phyloP scores from a whole-genome alignment of 92 coral and sea anemone species.

The Desmophyllum pertusum region DNA sequence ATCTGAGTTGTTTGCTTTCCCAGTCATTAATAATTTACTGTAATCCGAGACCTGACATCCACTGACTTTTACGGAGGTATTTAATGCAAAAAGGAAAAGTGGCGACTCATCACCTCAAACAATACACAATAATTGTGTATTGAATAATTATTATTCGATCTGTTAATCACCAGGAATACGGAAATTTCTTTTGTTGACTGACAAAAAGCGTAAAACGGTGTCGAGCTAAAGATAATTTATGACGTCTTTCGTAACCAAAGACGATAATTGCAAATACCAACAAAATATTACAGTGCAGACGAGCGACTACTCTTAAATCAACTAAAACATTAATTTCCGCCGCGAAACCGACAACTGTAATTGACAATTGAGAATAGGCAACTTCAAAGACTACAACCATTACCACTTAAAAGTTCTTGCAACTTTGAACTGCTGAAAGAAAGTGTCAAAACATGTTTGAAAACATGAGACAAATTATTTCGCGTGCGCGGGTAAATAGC shows the following conservation, averaged over 20 bases:
- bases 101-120: neutral
- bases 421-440: conserved; percentile 1
- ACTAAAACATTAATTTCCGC: neutral
- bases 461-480: neutral
- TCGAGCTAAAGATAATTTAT: neutral
- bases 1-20: no score
- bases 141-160: neutral
- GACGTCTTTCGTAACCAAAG: neutral
- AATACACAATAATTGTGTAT: no score
- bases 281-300: neutral
- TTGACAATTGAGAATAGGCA: no score
- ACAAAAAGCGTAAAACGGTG: neutral
- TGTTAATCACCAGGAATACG: neutral
- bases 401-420: neutral
- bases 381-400: neutral
- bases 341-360: neutral
- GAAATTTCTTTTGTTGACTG: neutral
- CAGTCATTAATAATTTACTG: no score
- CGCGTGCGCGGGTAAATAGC: neutral
- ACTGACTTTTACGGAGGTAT: neutral
- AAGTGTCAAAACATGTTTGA: neutral
- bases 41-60: no score
- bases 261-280: neutral
- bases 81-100: neutral
- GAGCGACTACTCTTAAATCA: neutral